Conservation (phyloP, 2,797 vertebrate genomes). For the Brachymystax lenok region DNA sequence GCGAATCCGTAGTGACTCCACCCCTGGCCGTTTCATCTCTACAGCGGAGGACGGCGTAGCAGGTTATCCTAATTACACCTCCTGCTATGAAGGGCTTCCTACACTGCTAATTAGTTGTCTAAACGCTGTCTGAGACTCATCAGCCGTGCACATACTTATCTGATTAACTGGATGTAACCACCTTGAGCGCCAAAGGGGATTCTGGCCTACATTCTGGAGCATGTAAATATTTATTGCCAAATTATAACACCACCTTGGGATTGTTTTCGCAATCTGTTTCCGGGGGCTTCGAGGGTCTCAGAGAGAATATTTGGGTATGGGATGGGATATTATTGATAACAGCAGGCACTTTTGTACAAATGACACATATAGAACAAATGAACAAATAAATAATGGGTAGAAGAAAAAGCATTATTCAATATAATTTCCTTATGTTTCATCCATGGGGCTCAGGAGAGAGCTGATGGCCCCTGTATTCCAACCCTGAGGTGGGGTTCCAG, state of each 20-base stretch:
- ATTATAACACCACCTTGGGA: conserved; percentile 53
- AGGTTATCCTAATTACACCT: conserved; percentile 62
- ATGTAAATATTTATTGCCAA: conserved; percentile 60
- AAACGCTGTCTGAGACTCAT: conserved; percentile 58
- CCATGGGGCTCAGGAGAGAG: neutral
- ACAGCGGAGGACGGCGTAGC: conserved; percentile 36
- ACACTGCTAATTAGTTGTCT: conserved; percentile 58
- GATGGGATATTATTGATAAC: conserved; percentile 13
- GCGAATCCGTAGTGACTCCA: conserved; percentile 18
- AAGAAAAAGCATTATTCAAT: neutral
- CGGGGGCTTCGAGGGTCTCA: conserved; percentile 5
- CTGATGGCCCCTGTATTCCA: neutral
- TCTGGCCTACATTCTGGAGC: conserved; percentile 43
- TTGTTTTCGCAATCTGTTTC: conserved; percentile 31
- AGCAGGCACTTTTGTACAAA: neutral
- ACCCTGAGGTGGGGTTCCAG: neutral
- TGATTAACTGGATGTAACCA: conserved; percentile 50
- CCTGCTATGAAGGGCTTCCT: conserved; percentile 51
- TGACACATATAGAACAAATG: neutral
- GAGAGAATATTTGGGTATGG: conserved; percentile 8
- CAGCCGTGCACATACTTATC: conserved; percentile 38
- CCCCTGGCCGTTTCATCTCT: conserved; percentile 28
- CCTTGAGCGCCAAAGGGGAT: conserved; percentile 42
- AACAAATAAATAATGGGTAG: neutral
- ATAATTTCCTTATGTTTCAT: neutral